Conservation (phyloP, 2,113 vertebrate species). For the Solea solea region DNA sequence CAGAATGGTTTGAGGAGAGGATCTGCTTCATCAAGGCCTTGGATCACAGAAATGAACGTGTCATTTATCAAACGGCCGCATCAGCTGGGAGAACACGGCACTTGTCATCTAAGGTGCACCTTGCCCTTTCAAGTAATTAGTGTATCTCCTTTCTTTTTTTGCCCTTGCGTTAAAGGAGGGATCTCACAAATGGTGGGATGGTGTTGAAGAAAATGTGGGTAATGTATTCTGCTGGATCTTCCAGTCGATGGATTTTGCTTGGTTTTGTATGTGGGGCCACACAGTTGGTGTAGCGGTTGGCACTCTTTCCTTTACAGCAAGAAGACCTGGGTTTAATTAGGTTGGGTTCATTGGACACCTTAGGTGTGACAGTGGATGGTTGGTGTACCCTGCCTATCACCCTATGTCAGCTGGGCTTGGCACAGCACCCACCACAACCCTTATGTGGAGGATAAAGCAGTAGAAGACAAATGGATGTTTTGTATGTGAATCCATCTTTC, state of each 20-base stretch:
- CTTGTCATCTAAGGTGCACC: slow-evolving; percentile 17
- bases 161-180: neutral
- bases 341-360: too few species aligned
- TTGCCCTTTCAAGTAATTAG: neutral
- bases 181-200: neutral
- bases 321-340: too few species aligned
- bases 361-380: too few species aligned
- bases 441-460: too few species aligned
- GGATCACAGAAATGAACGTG: neutral
- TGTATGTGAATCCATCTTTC: neutral
- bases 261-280: neutral
- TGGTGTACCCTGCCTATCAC: too few species aligned
- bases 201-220: slow-evolving; percentile 11
- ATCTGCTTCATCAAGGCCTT: neutral
- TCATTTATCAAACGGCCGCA: slow-evolving; percentile 12
- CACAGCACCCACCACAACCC: too few species aligned
- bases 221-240: slow-evolving; percentile 2
- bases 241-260: neutral
- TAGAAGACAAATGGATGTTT: neutral
- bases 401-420: too few species aligned
- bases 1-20: neutral
- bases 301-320: too few species aligned
- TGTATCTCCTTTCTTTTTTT: neutral
- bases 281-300: too few species aligned
- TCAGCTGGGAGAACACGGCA: neutral